Base-by-base conservation (phyloP, 2,113 vertebrate genomes). In the Uria lomvia region DNA sequence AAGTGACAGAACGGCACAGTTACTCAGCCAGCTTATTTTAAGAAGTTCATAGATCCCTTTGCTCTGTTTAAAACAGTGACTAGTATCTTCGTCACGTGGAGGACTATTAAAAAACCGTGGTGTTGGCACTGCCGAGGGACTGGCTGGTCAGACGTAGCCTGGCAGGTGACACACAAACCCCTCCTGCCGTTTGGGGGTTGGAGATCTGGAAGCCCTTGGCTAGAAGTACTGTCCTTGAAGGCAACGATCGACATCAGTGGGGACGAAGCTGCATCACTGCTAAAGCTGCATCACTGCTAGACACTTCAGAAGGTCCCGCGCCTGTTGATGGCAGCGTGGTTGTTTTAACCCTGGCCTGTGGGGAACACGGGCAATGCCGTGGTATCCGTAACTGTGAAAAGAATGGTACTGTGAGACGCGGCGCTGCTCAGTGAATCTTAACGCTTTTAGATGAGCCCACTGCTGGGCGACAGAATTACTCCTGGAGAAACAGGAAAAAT, bases 201-300 rank as follows among this genome's bases (percentile, higher is more conserved):
- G 80, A 68, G 58, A 50, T 85, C 62, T 87, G 65, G 58, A 78
- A 84, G 43, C 42, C 49, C 49, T 78, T 82, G 86, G 36, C 47
- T 75, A n/a, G 53, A 81, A 67, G 47, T n/a, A 60, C 47, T 81
- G 21, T 86, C 72, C 40, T 92, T 75, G 73, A 88, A 89, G 40
- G 83, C 76, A 85, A 24, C 0, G 2, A 21, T 22, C 2, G 10
- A 7, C 74, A 76, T 76, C 58, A 70, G 50, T 47, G 90, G 67
- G 72, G 86, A 42, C 20, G 10, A 58, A 82, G 58, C 68, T 45
- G 17, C 22, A 2, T 65, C 65, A 27, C 56, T 72, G 76, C 63
- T 94, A 42, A 58, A 82, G 58, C 68, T 45, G 17, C 22, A 2
- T 65, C 65, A 24, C 56, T 72, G 76, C 63, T 94, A 77, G 58